phyloP scores from a whole-genome alignment of 2,888 invertebrate species.

The Mesorhabditis spiculigera region DNA sequence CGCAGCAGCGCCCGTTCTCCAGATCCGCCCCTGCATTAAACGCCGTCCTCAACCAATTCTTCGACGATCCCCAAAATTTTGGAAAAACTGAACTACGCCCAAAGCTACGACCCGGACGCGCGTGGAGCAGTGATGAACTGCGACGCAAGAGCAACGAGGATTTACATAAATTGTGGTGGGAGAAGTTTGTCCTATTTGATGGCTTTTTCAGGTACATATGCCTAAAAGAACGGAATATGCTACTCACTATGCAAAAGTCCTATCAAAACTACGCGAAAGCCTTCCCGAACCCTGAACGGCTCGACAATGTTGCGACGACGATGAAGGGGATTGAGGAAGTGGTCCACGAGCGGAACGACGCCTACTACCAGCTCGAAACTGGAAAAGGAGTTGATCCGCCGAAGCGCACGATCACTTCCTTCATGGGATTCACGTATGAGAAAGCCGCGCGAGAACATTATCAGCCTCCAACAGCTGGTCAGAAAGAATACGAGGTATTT shows the following conservation, averaged over 20 bases:
- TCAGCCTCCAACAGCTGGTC: constrained; percentile 24
- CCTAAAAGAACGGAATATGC: constrained; percentile 92
- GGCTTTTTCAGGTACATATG: constrained; percentile 71
- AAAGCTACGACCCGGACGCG: constrained; percentile 44
- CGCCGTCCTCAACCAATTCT: constrained; percentile 31
- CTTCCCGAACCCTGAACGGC: constrained; percentile 56
- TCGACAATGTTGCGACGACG: constrained; percentile 64
- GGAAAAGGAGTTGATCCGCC: constrained; percentile 68
- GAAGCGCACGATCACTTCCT: constrained; percentile 48
- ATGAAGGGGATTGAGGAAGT: constrained; percentile 89
- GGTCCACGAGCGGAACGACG: constrained; percentile 84
- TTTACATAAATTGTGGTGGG: constrained; percentile 90
- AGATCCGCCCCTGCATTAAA: not conserved
- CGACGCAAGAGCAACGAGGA: constrained; percentile 90
- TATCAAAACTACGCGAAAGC: constrained; percentile 65
- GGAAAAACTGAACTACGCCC: constrained; percentile 41
- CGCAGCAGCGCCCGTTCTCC: constrained; percentile 1
- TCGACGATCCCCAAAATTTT: constrained; percentile 45
- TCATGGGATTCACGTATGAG: constrained; percentile 54
- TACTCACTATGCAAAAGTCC: constrained; percentile 80
- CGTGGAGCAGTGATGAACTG: constrained; percentile 85
- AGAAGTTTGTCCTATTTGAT: not conserved
- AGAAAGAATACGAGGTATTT: constrained; percentile 49
- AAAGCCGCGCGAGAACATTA: constrained; percentile 48
- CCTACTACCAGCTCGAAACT: constrained; percentile 83